Conservation (phyloP, 2,113 vertebrate genomes). For the Paradoxurus hermaphroditus region DNA sequence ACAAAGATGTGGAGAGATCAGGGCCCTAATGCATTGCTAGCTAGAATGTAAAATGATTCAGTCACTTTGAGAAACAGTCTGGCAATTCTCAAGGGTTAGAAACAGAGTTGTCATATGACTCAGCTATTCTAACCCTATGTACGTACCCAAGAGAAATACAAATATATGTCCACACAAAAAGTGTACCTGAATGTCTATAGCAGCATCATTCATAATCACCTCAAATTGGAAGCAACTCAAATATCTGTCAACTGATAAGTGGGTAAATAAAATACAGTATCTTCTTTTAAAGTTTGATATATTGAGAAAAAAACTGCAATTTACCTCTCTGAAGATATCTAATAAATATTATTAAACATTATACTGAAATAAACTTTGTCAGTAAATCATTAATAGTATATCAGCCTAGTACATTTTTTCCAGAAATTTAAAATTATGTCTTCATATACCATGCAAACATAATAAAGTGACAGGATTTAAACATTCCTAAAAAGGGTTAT, state of each 20-base stretch:
- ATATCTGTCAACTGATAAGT: background rate
- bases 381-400: background rate
- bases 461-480: background rate
- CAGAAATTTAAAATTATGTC: background rate
- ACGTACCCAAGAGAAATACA: background rate
- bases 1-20: background rate
- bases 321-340: background rate
- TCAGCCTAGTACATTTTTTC: background rate
- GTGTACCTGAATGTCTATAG: background rate
- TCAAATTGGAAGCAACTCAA: background rate
- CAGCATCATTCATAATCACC: background rate
- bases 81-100: background rate
- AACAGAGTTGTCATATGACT: background rate
- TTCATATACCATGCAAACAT: background rate
- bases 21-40: background rate
- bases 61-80: background rate
- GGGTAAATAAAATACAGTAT: background rate
- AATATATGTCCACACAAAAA: background rate
- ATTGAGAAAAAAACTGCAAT: background rate
- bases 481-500: background rate
- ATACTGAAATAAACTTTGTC: background rate
- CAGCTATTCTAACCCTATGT: background rate
- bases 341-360: background rate
- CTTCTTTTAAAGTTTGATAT: background rate
- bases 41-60: background rate